phyloP scores from a whole-genome alignment of 2,888 invertebrate species.

The Cerceris rybyensis region DNA sequence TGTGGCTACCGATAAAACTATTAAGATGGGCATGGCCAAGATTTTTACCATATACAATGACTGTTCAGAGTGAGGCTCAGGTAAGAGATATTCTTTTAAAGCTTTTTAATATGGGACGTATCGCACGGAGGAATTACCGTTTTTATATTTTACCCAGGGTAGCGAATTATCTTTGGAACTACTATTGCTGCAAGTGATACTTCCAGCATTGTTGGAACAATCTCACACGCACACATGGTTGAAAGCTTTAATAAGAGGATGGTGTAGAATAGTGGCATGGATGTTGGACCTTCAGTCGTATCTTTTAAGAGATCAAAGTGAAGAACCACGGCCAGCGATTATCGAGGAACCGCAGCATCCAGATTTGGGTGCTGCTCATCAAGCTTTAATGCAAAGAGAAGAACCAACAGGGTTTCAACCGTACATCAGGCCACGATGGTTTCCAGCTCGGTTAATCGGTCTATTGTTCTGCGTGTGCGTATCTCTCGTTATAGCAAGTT shows the following conservation, averaged over 20 bases:
- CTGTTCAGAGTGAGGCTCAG: conserved; percentile 91
- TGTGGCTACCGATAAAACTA: conserved; percentile 96
- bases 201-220: conserved; percentile 98
- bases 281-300: conserved; percentile 94
- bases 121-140: neutral
- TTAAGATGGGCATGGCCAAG: conserved; percentile 91
- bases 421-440: conserved; percentile 92
- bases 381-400: conserved; percentile 92
- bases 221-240: conserved; percentile 97
- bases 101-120: neutral
- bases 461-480: conserved; percentile 91
- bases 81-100: conserved; percentile 74
- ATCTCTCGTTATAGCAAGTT: conserved; percentile 92
- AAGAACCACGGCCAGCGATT: conserved; percentile 75
- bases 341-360: conserved; percentile 77
- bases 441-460: conserved; percentile 87
- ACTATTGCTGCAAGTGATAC: conserved; percentile 94
- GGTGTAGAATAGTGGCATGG: conserved; percentile 94
- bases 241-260: conserved; percentile 92
- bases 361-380: conserved; percentile 91
- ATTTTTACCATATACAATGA: conserved; percentile 97
- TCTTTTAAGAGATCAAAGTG: conserved; percentile 88
- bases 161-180: conserved; percentile 97
- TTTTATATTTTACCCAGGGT: conserved; percentile 82
- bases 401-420: conserved; percentile 93